Base-by-base conservation (phyloP, 2,113 vertebrate genomes). In the Zeus faber region DNA sequence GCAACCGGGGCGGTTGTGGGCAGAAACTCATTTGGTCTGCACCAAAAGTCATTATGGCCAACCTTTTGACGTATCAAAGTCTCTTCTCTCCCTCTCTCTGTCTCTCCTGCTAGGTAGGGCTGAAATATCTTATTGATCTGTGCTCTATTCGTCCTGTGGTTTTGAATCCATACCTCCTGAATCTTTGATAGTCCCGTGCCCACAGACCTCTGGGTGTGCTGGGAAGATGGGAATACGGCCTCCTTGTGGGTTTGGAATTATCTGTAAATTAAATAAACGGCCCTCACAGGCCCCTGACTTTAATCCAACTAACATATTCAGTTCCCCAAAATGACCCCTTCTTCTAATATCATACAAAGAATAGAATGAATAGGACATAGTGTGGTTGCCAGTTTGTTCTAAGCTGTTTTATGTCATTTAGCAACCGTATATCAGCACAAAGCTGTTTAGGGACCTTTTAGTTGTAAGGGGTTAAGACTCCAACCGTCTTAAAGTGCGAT, bases 91-190 rank as follows among this genome's bases (percentile, higher is more conserved):
- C 50, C 17, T 51, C n/a, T 61, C 23, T n/a, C n/a, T 59, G 25
- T 43, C 49, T 43, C 33, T 8, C 39, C 70, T 58, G 52, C 59
- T 50, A 64, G 66, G 66, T 54, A 48, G 59, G 60, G 45, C 51
- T 61, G 49, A n/a, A 48, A 20, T 31, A 35, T 25, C 33, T 29
- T 54, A 85, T 80, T 35, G 80, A 83, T 78, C 69, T 20, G 58
- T 62, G 60, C 72, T 72, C 48, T 77, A 80, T 66, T 61, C 17
- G 58, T 70, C 54, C 58, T 67, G 70, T 44, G 62, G 72, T 72
- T 76, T 78, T 61, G 61, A 78, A 83, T 74, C 69, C 20, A 16
- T 25, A 67, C 24, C 35, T 54, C 47, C 39, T 59, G 58, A 74
- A 61, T 47, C 60, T 67, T 61, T 77, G 65, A 77, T 74, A 65